Evolutionary conservation across 2,797 vertebrate species (phyloP).

Genomic region (Australoheros facetus): DNA sequence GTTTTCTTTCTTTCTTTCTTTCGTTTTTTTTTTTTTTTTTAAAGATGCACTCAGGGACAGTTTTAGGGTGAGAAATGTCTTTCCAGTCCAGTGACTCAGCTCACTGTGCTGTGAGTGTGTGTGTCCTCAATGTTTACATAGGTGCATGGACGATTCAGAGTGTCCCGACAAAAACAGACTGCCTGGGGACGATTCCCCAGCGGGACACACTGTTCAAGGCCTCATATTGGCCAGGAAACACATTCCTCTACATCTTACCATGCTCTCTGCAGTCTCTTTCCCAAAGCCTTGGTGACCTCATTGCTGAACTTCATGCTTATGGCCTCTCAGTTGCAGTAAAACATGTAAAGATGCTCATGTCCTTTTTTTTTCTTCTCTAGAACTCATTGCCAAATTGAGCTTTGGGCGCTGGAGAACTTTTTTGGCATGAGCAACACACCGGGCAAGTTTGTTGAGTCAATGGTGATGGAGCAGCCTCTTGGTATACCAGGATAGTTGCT

Average conservation of each 20-base stretch:
- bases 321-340: conserved; percentile 51
- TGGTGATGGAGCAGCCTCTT: conserved; percentile 65
- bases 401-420: conserved; percentile 34
- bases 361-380: conserved; percentile 10
- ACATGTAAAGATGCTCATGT: conserved; percentile 49
- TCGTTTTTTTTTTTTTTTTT: conserved; percentile 30
- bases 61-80: conserved; percentile 57
- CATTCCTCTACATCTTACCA: conserved; percentile 83
- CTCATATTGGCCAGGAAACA: conserved; percentile 82
- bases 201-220: conserved; percentile 75
- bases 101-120: conserved; percentile 54
- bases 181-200: conserved; percentile 83
- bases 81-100: conserved; percentile 56
- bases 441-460: conserved; percentile 61
- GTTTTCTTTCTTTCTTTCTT: too few relatives aligned
- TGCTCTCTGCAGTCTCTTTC: conserved; percentile 79
- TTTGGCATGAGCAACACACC: conserved; percentile 55
- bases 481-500: conserved; percentile 41
- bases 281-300: conserved; percentile 78
- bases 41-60: conserved; percentile 43
- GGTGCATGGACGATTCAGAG: conserved; percentile 84
- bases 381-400: conserved; percentile 28
- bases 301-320: conserved; percentile 65
- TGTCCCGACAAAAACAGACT: conserved; percentile 86
- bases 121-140: conserved; percentile 83